Base-by-base conservation (phyloP, 2,113 vertebrate genomes). In the Protomyctophum bolini region DNA sequence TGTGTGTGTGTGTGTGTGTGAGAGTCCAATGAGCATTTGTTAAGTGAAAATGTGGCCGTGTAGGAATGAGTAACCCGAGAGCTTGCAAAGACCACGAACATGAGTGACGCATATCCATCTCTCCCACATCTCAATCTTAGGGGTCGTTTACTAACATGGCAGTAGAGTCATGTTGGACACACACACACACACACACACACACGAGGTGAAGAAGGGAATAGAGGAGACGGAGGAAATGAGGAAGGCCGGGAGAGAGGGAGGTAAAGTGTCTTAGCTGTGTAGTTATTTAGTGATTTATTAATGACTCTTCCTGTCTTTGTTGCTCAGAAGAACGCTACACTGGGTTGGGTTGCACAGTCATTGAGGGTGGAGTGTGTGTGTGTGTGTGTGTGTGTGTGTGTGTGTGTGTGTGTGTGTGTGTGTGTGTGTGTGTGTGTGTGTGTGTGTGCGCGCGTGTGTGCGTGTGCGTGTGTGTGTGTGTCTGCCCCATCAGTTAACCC, bases 291-390 rank as follows among this genome's bases (percentile, higher is more conserved):
- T 41, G 14, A 58, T 58, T 58, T 45, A 45, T 60, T 60, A 12
- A 60, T 12, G 29, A 7, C 33, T 45, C 58, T 60, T 60, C 58
- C 58, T 60, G 58, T 60, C 58, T 60, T 60, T 60, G 58, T 60
- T 60, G 54, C n/a, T 14, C 10, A 56, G 21, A 6, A 56, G 11
- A 14, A 12, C 6, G 10, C n/a, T 12, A 14, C 10, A 11, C 10
- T 6, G 54, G 54, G 54, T 55, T 12, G 12, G 54, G 54, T 56
- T 56, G n/a, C 54, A 56, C 10, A 6, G 54, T 12, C 54, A 56
- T 11, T 12, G n/a, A 12, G n/a, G 6, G 21, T 59, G 6, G 21
- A 41, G 21, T 41, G 28, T 58, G 57, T 58, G 57, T 10, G 28
- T 33, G 58, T 33, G 28, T 59, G 58, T 33, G 58, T 29, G 28